phyloP scores from a whole-genome alignment of 2,888 invertebrate species.

The Lochmaea capreae region DNA sequence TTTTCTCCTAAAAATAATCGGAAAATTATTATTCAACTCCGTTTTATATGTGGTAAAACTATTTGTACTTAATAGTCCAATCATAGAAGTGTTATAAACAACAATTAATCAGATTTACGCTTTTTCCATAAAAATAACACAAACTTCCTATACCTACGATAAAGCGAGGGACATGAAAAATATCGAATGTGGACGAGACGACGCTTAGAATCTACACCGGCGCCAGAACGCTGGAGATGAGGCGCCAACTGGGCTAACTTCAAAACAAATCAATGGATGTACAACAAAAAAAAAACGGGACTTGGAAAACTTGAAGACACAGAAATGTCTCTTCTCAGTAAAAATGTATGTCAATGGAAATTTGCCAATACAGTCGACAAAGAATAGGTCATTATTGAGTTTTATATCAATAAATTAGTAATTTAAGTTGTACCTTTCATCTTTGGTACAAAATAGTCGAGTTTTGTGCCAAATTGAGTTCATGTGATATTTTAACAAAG shows the following conservation, averaged over 20 bases:
- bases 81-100: background rate
- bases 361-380: slow-evolving; percentile 20
- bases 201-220: slow-evolving; percentile 14
- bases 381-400: background rate
- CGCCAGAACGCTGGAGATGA: slow-evolving; percentile 28
- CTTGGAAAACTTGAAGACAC: background rate
- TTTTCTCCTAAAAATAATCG: background rate
- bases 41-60: background rate
- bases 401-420: background rate
- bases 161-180: slow-evolving; percentile 14
- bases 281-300: slow-evolving; percentile 5
- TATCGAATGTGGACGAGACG: slow-evolving; percentile 30
- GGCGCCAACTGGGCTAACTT: slow-evolving; percentile 31
- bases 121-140: slow-evolving; percentile 8
- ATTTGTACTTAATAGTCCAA: background rate
- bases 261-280: slow-evolving; percentile 31
- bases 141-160: background rate
- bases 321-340: slow-evolving; percentile 5
- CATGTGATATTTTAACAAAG: background rate
- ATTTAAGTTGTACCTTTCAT: background rate
- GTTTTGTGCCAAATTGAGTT: background rate
- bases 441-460: background rate
- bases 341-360: slow-evolving; percentile 28
- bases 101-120: slow-evolving; percentile 5
- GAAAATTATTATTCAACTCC: background rate